phyloP scores from a whole-genome alignment of 2,797 vertebrate genomes.

The Cyprinodon diabolis region DNA sequence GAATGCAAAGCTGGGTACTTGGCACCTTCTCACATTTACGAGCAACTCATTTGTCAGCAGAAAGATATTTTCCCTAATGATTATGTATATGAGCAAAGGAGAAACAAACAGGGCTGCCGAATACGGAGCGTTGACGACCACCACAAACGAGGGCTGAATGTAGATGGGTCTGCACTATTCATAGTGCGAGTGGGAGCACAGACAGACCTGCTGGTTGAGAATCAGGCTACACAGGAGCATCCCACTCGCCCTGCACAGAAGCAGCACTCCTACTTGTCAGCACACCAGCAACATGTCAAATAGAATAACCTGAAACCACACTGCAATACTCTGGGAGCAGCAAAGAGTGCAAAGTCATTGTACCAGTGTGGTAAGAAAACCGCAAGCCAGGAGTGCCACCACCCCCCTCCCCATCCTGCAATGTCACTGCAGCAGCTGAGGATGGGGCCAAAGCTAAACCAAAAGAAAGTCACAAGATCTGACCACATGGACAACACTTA shows the following conservation, averaged over 20 bases:
- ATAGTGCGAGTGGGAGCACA: conserved; percentile 29
- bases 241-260: conserved; percentile 26
- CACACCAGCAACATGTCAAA: conserved; percentile 42
- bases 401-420: conserved; percentile 16
- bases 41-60: conserved; percentile 51
- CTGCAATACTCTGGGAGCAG: conserved; percentile 23
- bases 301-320: conserved; percentile 43
- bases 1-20: conserved; percentile 40
- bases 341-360: conserved; percentile 53
- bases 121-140: conserved; percentile 23
- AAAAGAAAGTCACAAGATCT: conserved; percentile 49
- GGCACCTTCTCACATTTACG: conserved; percentile 31
- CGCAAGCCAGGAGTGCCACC: conserved; percentile 41
- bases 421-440: conserved; percentile 49
- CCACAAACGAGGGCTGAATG: conserved; percentile 35
- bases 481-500: conserved; percentile 42
- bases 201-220: conserved; percentile 16
- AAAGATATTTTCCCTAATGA: conserved; percentile 56
- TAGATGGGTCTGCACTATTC: conserved; percentile 40
- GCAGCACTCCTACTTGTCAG: conserved; percentile 27
- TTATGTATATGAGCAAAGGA: not conserved
- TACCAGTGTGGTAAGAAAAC: conserved; percentile 38
- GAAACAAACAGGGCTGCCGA: conserved; percentile 24
- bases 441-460: conserved; percentile 5
- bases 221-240: conserved; percentile 20